Conservation (phyloP, 2,113 vertebrate species). For the pig (Sus scrofa) region T2T-Sscrofa CM000830.6:114634001-114634500, state of each 20-base stretch:
- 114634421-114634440: too few species aligned
- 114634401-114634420: too few species aligned
- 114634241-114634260: not conserved
- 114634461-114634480: not conserved
- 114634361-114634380: too few species aligned
- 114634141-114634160: not conserved
- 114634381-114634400: too few species aligned
- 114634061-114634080: not conserved
- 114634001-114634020: not conserved
- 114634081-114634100: not conserved
- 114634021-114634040: not conserved
- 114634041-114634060: too few species aligned
- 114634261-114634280: not conserved
- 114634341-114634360: too few species aligned
- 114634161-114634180: not conserved
- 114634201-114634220: not conserved
- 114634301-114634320: not conserved
- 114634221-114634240: not conserved
- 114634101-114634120: not conserved
- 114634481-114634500: not conserved
- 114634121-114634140: not conserved
- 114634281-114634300: not conserved
- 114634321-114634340: not conserved
- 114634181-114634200: not conserved
- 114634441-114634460: not conserved